phyloP scores from a whole-genome alignment of 2,888 invertebrate species.

The Aphidius colemani region DNA sequence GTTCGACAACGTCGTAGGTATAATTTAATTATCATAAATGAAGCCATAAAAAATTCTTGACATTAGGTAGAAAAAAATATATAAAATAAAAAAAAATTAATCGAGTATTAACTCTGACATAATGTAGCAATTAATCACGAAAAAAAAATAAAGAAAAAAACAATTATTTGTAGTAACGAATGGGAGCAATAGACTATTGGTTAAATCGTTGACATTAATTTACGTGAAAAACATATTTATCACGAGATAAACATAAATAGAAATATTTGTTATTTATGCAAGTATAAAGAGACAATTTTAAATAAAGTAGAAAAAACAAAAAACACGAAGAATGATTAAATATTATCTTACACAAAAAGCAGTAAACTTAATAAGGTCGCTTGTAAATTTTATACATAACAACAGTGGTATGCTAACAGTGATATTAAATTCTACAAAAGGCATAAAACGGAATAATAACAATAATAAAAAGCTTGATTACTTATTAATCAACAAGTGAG shows the following conservation, averaged over 20 bases:
- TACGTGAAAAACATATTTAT: neutral
- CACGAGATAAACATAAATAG: too few relatives aligned
- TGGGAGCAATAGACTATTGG: slow-evolving; percentile 21
- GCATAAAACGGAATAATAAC: neutral
- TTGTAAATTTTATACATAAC: neutral
- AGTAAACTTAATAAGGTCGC: slow-evolving; percentile 15
- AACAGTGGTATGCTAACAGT: slow-evolving; percentile 17
- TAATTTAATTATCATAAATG: too few relatives aligned
- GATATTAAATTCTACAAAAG: slow-evolving; percentile 15
- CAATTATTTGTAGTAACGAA: neutral
- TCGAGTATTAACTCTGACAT: slow-evolving; percentile 1
- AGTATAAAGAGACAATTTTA: slow-evolving; percentile 6
- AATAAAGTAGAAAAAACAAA: too few relatives aligned
- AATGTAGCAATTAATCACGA: slow-evolving; percentile 5
- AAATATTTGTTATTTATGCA: neutral
- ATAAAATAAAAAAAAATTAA: slow-evolving; percentile 12
- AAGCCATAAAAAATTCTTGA: slow-evolving; percentile 19
- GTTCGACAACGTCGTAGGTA: slow-evolving; percentile 33
- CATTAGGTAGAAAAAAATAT: slow-evolving; percentile 12
- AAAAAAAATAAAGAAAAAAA: slow-evolving; percentile 2
- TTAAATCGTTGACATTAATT: neutral
- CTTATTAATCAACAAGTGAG: too few relatives aligned
- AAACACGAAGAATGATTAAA: slow-evolving; percentile 10
- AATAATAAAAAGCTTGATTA: neutral
- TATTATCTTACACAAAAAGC: slow-evolving; percentile 17